A percentile compares a stretch with the other conserved stretches of the same genome.
Evolutionary conservation across 2,888 invertebrate genomes (phyloP).

Genomic region (Meliscaeva auricollis): DNA sequence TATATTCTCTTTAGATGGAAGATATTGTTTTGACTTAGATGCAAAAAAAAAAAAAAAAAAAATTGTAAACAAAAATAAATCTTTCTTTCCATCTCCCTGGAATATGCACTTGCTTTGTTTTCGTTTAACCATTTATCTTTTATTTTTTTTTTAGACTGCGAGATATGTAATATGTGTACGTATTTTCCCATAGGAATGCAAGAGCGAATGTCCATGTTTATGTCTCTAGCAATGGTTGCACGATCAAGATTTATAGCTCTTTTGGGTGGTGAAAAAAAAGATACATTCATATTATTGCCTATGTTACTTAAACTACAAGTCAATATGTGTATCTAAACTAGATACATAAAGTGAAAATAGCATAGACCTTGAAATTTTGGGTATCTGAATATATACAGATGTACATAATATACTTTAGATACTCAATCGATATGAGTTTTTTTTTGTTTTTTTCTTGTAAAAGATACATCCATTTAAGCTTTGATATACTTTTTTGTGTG

Average conservation of each 20-base stretch:
- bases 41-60: constrained; percentile 52
- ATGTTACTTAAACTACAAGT: neutral
- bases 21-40: constrained; percentile 41
- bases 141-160: neutral
- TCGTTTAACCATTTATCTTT: constrained; percentile 56
- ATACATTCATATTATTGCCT: neutral
- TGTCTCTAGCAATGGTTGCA: constrained; percentile 23
- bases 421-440: constrained; percentile 25
- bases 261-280: constrained; percentile 21
- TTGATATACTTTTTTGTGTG: constrained; percentile 5
- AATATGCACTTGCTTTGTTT: constrained; percentile 57
- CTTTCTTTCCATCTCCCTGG: neutral
- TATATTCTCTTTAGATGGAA: neutral
- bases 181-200: constrained; percentile 33
- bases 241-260: constrained; percentile 66
- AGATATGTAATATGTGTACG: constrained; percentile 15
- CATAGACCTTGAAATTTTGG: constrained; percentile 42
- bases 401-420: no score
- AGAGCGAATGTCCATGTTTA: constrained; percentile 34
- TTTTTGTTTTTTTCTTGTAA: neutral
- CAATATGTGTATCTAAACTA: neutral
- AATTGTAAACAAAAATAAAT: no score
- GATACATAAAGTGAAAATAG: neutral
- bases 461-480: constrained; percentile 4
- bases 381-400: neutral